Conservation (phyloP, 2,888 invertebrate species). For the Leptopilina syphax region DNA sequence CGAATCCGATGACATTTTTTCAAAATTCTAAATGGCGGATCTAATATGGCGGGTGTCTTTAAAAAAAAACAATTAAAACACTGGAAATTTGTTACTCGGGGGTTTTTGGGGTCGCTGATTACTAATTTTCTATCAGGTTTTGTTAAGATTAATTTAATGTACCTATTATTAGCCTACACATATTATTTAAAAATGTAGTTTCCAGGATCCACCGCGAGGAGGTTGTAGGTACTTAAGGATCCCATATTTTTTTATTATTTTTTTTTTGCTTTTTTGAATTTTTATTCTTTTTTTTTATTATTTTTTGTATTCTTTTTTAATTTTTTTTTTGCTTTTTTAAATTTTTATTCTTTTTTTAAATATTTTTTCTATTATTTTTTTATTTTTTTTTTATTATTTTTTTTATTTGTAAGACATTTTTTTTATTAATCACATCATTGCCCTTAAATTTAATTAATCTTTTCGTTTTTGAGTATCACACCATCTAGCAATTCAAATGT, state of each 20-base stretch:
- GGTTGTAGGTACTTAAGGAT: not conserved
- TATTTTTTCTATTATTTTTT: too few relatives aligned
- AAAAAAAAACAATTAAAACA: too few relatives aligned
- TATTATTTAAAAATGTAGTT: not conserved
- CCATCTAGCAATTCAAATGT: not conserved
- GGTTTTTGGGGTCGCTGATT: too few relatives aligned
- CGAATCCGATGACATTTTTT: too few relatives aligned
- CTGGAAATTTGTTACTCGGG: too few relatives aligned
- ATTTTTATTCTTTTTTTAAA: too few relatives aligned
- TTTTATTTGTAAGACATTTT: not conserved
- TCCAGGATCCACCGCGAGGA: constrained; percentile 17
- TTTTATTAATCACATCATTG: constrained; percentile 12
- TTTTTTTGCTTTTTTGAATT: not conserved
- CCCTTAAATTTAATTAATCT: not conserved
- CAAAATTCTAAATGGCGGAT: too few relatives aligned
- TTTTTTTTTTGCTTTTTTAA: too few relatives aligned
- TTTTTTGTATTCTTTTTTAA: too few relatives aligned
- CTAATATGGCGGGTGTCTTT: too few relatives aligned
- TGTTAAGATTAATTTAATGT: not conserved
- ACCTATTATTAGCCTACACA: constrained; percentile 2
- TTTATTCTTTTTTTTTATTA: not conserved
- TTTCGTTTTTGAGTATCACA: not conserved
- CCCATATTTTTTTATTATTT: constrained; percentile 22
- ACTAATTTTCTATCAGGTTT: not conserved
- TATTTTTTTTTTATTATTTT: not conserved